phyloP scores from a whole-genome alignment of 2,888 invertebrate genomes.

The Panzeria rudis region DNA sequence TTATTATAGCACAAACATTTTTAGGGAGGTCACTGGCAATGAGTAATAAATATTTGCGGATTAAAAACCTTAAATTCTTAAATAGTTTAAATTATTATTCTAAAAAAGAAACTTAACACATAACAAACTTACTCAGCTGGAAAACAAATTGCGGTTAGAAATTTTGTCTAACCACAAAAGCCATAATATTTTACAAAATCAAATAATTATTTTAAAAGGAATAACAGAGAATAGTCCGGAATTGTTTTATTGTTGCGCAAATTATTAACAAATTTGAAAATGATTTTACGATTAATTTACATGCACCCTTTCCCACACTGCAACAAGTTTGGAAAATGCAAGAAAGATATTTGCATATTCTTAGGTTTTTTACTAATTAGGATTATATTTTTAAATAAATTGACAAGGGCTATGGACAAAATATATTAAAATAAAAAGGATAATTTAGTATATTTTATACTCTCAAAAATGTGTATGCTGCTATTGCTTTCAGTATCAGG shows the following conservation, averaged over 20 bases:
- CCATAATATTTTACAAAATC: conserved; percentile 36
- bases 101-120: background rate
- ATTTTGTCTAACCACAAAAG: conserved; percentile 45
- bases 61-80: conserved; percentile 5
- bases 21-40: background rate
- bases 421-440: no score
- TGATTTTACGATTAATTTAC: background rate
- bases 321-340: background rate
- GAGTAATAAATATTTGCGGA: conserved; percentile 8
- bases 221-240: background rate
- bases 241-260: background rate
- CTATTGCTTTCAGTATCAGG: no score
- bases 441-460: no score
- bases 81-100: conserved; percentile 2
- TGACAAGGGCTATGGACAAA: no score
- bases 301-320: background rate
- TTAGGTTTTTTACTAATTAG: conserved; percentile 3
- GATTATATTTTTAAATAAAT: conserved; percentile 6
- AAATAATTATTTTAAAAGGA: conserved; percentile 12
- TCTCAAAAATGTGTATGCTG: no score
- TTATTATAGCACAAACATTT: background rate
- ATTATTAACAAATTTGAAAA: background rate
- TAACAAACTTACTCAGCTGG: conserved; percentile 22
- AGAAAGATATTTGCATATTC: conserved; percentile 11
- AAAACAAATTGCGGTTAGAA: conserved; percentile 44